These are phyloP conservation scores for Hydropsyche tenuis DNA, from an alignment of 1,140 invertebrate genomes.

Conservation along the genomic window DNA sequence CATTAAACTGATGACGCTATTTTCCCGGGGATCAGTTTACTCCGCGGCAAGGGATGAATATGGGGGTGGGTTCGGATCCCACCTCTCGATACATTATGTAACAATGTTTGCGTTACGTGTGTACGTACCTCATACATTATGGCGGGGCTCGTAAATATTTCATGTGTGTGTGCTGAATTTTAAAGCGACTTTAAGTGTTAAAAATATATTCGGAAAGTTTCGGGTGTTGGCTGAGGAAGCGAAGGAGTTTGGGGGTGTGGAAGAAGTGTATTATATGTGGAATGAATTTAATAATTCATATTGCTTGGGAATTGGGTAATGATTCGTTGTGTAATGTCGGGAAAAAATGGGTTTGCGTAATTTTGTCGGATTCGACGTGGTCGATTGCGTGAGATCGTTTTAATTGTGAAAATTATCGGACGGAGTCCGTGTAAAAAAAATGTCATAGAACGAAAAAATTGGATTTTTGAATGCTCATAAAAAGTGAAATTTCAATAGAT, in stretches of 20 bases:
- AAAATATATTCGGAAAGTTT: neutral
- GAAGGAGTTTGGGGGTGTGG: neutral
- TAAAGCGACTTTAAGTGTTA: constrained; percentile 14
- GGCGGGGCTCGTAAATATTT: constrained; percentile 46
- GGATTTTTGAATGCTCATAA: neutral
- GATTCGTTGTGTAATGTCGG: too few relatives aligned
- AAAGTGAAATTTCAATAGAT: neutral
- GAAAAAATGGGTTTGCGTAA: neutral
- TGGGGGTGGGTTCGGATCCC: neutral
- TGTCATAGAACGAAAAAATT: neutral
- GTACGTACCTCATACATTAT: constrained; percentile 36
- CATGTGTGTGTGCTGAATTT: constrained; percentile 28
- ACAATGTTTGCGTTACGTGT: constrained; percentile 46
- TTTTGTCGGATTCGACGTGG: neutral
- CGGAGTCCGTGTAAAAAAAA: neutral
- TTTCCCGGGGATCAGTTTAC: constrained; percentile 49
- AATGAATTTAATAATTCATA: too few relatives aligned
- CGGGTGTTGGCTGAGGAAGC: neutral
- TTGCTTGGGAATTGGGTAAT: too few relatives aligned
- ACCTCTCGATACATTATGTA: constrained; percentile 45
- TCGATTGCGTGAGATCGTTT: neutral
- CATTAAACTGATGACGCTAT: constrained; percentile 50
- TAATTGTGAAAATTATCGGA: neutral
- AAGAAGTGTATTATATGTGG: too few relatives aligned
- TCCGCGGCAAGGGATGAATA: constrained; percentile 22